phyloP scores from a whole-genome alignment of 37 sponge, comb jelly and placozoan species.

The Lycopodina hypogea region DNA sequence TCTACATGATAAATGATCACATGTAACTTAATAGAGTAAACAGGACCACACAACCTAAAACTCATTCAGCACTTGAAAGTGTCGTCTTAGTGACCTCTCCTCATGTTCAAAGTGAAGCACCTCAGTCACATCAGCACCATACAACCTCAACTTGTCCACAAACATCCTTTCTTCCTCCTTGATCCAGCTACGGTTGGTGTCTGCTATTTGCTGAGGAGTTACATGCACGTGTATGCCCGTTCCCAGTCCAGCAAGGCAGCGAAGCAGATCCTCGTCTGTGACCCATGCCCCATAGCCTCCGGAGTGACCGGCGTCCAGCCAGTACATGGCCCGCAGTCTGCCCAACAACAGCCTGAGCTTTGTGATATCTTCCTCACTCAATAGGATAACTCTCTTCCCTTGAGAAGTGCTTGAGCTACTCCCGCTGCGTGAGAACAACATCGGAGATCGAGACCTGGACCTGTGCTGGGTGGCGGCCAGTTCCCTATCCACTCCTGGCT shows the following conservation, averaged over 20 bases:
- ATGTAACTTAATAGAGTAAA: too few relatives aligned
- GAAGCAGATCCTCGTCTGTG: conserved; percentile 45
- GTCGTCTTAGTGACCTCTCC: conserved; percentile 59
- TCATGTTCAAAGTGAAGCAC: conserved; percentile 61
- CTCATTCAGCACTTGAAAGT: conserved; percentile 69
- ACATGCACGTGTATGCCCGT: conserved; percentile 68
- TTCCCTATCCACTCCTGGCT: neutral
- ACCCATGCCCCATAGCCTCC: conserved; percentile 80
- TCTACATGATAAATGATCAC: too few relatives aligned
- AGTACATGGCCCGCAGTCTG: conserved; percentile 55
- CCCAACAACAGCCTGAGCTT: conserved; percentile 34
- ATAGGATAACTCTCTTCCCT: neutral
- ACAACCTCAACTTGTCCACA: conserved; percentile 44
- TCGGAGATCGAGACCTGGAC: conserved; percentile 1
- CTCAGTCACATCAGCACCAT: conserved; percentile 51
- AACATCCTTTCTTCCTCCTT: conserved; percentile 65
- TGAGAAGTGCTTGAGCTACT: conserved; percentile 6
- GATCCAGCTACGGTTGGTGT: conserved; percentile 60
- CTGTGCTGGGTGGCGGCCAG: neutral
- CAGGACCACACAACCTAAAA: conserved; percentile 21
- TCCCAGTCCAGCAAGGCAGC: conserved; percentile 20
- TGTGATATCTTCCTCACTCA: neutral
- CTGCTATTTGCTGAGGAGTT: conserved; percentile 79
- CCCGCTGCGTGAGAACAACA: neutral
- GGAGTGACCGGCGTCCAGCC: conserved; percentile 89